Conservation (phyloP, 2,113 vertebrate species). For the Hystrix brachyura region DNA sequence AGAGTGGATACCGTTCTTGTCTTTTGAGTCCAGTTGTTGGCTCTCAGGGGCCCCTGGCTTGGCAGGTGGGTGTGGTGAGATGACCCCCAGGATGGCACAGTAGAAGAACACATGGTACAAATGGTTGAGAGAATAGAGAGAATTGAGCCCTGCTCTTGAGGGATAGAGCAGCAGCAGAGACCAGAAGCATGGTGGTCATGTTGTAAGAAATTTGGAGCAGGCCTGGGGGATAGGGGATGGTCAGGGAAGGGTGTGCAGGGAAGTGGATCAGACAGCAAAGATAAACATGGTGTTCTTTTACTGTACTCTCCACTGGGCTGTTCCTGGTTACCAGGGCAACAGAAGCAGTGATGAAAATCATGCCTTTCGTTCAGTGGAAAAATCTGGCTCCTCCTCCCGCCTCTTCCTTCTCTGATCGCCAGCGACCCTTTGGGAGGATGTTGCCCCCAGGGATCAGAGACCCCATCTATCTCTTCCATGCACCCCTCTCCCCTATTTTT, state of each 20-base stretch:
- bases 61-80: slow-evolving; percentile 22
- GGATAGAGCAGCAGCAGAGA: background rate
- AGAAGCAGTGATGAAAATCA: slow-evolving; percentile 84
- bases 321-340: slow-evolving; percentile 85
- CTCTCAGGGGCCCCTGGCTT: background rate
- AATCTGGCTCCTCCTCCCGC: slow-evolving; percentile 77
- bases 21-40: background rate
- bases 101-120: background rate
- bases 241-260: slow-evolving; percentile 73
- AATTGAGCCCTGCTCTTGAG: background rate
- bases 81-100: background rate
- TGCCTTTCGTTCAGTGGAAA: slow-evolving; percentile 80
- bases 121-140: background rate
- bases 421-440: slow-evolving; percentile 53
- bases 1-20: background rate
- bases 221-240: background rate
- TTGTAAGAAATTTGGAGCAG: background rate
- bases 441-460: slow-evolving; percentile 33
- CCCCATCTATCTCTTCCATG: background rate
- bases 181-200: background rate
- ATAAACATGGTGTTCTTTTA: slow-evolving; percentile 85
- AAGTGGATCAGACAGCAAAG: slow-evolving; percentile 80
- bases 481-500: background rate
- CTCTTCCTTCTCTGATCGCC: slow-evolving; percentile 60
- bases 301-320: slow-evolving; percentile 82